Evolutionary conservation across 2,888 invertebrate species (phyloP).

Genomic region (Philonicus albiceps): DNA sequence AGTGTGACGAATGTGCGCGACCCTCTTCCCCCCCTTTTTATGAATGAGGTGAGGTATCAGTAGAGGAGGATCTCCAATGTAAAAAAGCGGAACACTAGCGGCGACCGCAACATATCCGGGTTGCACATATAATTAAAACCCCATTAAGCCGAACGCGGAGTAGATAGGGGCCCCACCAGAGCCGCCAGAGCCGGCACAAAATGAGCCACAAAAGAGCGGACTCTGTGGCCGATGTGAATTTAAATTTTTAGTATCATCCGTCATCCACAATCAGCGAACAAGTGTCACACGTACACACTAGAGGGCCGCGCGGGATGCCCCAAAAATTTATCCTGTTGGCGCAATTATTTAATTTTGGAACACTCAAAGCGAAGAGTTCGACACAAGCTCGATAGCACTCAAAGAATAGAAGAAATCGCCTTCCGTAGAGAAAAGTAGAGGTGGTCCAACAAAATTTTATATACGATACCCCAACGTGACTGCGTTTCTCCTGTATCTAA

Average conservation of each 20-base stretch:
- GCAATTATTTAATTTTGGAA: background rate
- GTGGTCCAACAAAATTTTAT: background rate
- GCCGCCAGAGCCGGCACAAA: background rate
- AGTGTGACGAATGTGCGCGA: constrained; percentile 12
- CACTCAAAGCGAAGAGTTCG: background rate
- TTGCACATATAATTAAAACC: constrained; percentile 29
- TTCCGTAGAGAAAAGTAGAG: background rate
- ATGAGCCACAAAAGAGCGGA: constrained; percentile 1
- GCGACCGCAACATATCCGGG: constrained; percentile 30
- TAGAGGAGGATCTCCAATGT: background rate
- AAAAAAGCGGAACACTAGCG: background rate
- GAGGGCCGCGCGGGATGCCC: background rate
- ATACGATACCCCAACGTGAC: background rate
- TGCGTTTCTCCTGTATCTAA: background rate
- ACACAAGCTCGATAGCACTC: too few species aligned
- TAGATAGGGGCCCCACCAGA: background rate
- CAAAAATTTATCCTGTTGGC: background rate
- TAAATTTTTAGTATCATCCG: constrained; percentile 32
- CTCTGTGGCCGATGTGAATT: constrained; percentile 28
- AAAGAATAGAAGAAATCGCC: background rate
- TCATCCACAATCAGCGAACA: constrained; percentile 41
- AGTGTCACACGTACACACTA: constrained; percentile 29
- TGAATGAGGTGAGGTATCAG: constrained; percentile 31
- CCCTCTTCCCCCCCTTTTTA: background rate
- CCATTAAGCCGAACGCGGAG: constrained; percentile 16